Base-by-base conservation (phyloP, 2,113 vertebrate genomes). In the Egretta garzetta region DNA sequence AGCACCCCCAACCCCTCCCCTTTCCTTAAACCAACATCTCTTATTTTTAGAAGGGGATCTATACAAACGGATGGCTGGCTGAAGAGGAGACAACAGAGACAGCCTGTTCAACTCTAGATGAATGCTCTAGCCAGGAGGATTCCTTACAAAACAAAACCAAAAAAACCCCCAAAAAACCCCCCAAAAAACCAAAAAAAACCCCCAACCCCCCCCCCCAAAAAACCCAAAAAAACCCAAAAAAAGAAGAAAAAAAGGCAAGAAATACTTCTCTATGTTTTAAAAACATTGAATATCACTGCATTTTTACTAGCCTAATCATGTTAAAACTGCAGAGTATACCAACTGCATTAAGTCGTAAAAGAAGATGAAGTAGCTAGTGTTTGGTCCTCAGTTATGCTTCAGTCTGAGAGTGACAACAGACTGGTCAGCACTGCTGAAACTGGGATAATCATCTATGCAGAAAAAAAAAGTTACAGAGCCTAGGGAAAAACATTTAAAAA, bases 341-440 rank as follows among this genome's bases (percentile, higher is more conserved):
- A 74, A 62, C 24, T n/a, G 17, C 59, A 62, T 45, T 1, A 77
- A 80, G n/a, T 21, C 5, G 6, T 22, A 55, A 28, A 71, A 70
- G 14, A 26, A 55, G 35, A 80, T 41, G 6, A 70, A 74, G 49
- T 20, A 49, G 37, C 8, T 58, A 13, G 5, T 15, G 23, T 49
- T 74, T 77, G 63, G 17, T 77, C 33, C 41, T 91, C 32, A 20
- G 1, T 16, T 84, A 50, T 9, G 19, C 41, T 89, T 83, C 45
- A n/a, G 14, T 5, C 28, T 16, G 43, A 76, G 49, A 39, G 0
- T 55, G 32, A 41, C 45, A 89, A 62, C 0, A 60, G 49, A 47
- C 14, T 35, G 45, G 35, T 16, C 53, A 76, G 68, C 5, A 1
- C 41, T 71, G n/a, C 0, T 80, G 27, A 55, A 66, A 70, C 27